Evolutionary conservation across 1,140 invertebrate species (phyloP).

Genomic region (Heliconius hewitsoni): DNA sequence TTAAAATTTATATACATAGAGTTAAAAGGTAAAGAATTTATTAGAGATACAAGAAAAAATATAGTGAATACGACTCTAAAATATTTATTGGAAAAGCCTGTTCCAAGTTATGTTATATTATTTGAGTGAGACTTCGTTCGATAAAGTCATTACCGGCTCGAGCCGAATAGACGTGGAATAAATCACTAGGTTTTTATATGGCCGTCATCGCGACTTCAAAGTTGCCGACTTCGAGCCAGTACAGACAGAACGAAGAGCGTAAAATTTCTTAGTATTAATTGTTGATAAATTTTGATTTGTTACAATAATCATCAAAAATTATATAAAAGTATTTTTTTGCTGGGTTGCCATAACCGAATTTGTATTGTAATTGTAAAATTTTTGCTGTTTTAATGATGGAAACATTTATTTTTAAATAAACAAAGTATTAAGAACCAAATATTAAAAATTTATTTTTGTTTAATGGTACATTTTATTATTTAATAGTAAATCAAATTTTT

Average conservation of each 20-base stretch:
- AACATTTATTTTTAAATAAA: no score
- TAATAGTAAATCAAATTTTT: background rate
- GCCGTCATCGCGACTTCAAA: conserved; percentile 31
- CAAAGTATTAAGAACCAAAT: no score
- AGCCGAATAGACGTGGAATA: conserved; percentile 24
- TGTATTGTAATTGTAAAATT: no score
- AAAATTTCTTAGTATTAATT: background rate
- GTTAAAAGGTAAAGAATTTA: background rate
- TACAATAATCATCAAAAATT: background rate
- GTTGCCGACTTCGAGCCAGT: background rate
- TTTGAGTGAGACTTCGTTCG: conserved; percentile 7
- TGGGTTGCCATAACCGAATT: no score
- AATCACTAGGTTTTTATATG: conserved; percentile 31
- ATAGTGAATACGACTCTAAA: background rate
- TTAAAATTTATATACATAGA: no score
- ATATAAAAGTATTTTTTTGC: background rate
- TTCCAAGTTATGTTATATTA: background rate
- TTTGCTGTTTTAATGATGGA: no score
- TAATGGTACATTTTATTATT: background rate
- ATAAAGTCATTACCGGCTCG: conserved; percentile 17
- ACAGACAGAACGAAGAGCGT: background rate
- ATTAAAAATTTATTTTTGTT: background rate
- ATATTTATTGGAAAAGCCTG: conserved; percentile 3
- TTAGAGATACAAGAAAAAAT: background rate
- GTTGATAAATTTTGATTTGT: background rate